Base-by-base conservation (phyloP, 1,140 invertebrate species). In the silkworm (Bombyx mori) region DNA sequence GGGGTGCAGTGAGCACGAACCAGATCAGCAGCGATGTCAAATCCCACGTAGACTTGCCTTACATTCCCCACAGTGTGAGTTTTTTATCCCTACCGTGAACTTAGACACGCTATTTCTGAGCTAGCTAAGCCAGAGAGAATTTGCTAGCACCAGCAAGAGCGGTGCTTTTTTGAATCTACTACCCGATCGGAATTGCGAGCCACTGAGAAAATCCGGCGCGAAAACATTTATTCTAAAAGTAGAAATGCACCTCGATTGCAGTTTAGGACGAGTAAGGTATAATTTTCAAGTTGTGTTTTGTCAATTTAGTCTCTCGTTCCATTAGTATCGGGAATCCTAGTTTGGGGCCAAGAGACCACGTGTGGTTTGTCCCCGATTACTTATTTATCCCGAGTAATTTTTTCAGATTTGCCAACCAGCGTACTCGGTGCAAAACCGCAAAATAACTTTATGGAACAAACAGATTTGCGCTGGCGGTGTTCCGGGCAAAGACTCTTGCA, bases 1-100 rank as follows among this genome's bases (percentile, higher is more conserved):
- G 93, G 92, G 93, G 93, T 8, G 88, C 83, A 18, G 85, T 89
- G 5, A 88, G 90, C 45, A 77, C 48, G 0, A 68, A 56, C 3
- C 69, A 70, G 0, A 69, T 72, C 0, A 89, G 84, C 7, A 78
- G 82, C 52, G 55, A 67, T 10, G 49, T 75, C 10, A 86, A 86
- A 57, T 61, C 78, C 10, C 67, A 78, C 44, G 66, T 77, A 0
- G 60, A 62, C 5, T 10, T 84, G 26, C 75, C 76, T 7, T 73
- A 66, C 18, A 54, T 65, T 1, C 42, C 52, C 7, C 12, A 58
- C 7, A 35, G 54, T 53, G 75, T 78, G 56, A 62, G 57, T 51
- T 50, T 8, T 43, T 35, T 6, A 3, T 51, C n/a, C 42, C 26
- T n/a, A 35, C 26, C 26, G 26, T 0, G 0, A 35, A 5, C 26